phyloP scores from a whole-genome alignment of 2,888 invertebrate species.

The Seira sanloemensis region DNA sequence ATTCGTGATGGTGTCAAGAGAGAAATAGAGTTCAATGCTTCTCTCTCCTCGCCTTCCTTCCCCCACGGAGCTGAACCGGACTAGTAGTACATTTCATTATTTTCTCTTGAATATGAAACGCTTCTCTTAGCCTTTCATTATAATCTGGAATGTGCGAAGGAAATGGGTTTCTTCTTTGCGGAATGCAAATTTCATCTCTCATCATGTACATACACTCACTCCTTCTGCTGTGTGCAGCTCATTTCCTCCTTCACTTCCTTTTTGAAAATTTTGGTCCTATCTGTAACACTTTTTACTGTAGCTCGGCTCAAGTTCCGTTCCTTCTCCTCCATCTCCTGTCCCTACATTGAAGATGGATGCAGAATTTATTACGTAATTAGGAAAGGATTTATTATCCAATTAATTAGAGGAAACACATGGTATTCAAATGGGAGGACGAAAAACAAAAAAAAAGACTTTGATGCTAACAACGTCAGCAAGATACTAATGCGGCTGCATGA shows the following conservation, averaged over 20 bases:
- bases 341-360: constrained; percentile 19
- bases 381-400: constrained; percentile 62
- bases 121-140: not conserved
- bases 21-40: no score
- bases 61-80: no score
- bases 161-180: not conserved
- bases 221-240: not conserved
- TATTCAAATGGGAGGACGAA: constrained; percentile 14
- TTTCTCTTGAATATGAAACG: no score
- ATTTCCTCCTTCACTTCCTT: constrained; percentile 11
- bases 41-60: no score
- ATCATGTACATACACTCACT: constrained; percentile 22
- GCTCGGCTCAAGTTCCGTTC: not conserved
- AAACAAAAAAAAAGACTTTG: not conserved
- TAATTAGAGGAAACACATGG: constrained; percentile 52
- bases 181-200: constrained; percentile 59
- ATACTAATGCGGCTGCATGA: not conserved
- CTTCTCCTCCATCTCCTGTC: not conserved
- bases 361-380: constrained; percentile 59
- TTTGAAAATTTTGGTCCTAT: not conserved
- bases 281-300: no score
- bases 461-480: not conserved
- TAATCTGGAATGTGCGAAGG: not conserved
- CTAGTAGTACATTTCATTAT: no score
- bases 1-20: not conserved